Evolutionary conservation across 1,140 invertebrate genomes (phyloP).

Genomic region (Anastrepha ludens): DNA sequence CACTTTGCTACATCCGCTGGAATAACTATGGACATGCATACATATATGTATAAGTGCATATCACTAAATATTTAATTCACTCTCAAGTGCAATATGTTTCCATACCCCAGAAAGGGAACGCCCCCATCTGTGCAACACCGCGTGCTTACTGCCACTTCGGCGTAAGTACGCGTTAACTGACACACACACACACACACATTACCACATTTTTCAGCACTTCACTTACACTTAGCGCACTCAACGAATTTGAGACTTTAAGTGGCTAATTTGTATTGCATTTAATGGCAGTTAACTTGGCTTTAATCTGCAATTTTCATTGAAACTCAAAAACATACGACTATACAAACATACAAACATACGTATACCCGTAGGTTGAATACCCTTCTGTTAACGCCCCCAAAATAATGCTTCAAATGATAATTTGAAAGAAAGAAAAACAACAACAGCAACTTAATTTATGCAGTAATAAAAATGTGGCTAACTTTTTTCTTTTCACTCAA

Average conservation of each 20-base stretch:
- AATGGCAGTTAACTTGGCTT: conserved; percentile 31
- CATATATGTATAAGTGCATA: too few relatives aligned
- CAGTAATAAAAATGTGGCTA: background rate
- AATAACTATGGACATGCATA: too few relatives aligned
- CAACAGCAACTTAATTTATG: conserved; percentile 17
- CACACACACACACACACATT: background rate
- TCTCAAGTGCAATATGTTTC: background rate
- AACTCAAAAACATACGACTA: background rate
- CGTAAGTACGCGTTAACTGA: background rate
- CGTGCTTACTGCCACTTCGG: background rate
- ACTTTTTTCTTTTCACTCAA: background rate
- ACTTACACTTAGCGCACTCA: background rate
- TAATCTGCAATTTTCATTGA: conserved; percentile 2
- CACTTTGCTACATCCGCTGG: too few relatives aligned
- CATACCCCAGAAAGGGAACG: background rate
- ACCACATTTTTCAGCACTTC: background rate
- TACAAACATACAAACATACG: background rate
- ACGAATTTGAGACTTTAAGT: conserved; percentile 23
- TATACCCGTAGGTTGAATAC: too few relatives aligned
- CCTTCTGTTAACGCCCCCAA: conserved; percentile 21
- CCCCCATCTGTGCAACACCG: background rate
- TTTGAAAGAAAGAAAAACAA: background rate
- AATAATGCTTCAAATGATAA: background rate
- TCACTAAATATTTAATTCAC: too few relatives aligned
- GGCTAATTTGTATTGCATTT: conserved; percentile 34